Percentiles rank a stretch among this genome's conserved stretches.
Evolutionary conservation across 2,113 vertebrate species (phyloP).

Genomic region (Aphyosemion australe): DNA sequence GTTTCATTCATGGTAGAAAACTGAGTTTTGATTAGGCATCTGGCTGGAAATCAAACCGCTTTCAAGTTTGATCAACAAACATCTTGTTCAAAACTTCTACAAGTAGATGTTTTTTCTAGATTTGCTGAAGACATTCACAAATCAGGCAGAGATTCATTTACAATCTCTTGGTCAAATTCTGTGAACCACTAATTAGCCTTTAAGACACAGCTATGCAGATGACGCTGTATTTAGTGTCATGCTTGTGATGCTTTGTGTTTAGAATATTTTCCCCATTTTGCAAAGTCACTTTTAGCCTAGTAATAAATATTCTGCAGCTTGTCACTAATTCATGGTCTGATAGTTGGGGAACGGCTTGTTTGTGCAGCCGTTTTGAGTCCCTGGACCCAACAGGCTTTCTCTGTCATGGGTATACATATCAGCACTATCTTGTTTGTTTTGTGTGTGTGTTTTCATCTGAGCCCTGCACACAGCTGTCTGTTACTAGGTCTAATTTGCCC

Average conservation of each 20-base stretch:
- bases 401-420: slow-evolving; percentile 13
- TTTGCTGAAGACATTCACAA: not conserved
- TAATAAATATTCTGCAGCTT: not conserved
- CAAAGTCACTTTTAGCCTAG: not conserved
- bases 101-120: not conserved
- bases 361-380: not conserved
- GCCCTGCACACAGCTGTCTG: slow-evolving; percentile 6
- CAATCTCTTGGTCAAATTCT: not conserved
- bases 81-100: not conserved
- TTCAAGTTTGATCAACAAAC: not conserved
- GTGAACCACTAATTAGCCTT: not conserved
- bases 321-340: not conserved
- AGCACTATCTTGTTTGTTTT: slow-evolving; percentile 11
- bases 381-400: slow-evolving; percentile 4
- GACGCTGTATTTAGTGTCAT: not conserved
- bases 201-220: not conserved
- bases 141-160: too few relatives aligned
- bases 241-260: not conserved
- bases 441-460: slow-evolving; percentile 17
- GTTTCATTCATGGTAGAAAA: not conserved
- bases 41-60: too few relatives aligned
- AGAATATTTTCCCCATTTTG: not conserved
- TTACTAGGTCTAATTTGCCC: slow-evolving; percentile 13
- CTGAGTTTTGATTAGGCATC: not conserved
- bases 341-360: not conserved